Evolutionary conservation across 2,797 vertebrate genomes (phyloP).

Genomic region (Sebastes reedi): DNA sequence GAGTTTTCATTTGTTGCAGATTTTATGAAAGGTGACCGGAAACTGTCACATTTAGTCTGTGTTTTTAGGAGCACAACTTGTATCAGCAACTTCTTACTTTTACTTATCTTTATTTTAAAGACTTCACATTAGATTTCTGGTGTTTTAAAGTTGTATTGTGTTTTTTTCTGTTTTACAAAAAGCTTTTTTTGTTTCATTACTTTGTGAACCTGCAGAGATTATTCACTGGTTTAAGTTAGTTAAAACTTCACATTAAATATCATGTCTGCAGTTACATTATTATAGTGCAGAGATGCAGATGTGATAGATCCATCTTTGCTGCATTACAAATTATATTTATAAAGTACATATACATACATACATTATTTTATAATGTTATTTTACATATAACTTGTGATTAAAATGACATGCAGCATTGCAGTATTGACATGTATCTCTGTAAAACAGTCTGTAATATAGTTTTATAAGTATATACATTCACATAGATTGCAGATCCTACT

Average conservation of each 20-base stretch:
- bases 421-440: neutral
- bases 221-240: neutral
- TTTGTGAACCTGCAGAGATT: neutral
- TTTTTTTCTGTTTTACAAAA: neutral
- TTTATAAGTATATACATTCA: neutral
- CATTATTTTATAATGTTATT: neutral
- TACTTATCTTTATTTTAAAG: neutral
- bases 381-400: neutral
- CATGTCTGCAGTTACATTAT: neutral
- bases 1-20: constrained; percentile 18
- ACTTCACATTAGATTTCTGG: neutral
- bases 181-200: neutral
- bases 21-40: neutral
- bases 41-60: neutral
- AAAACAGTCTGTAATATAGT: neutral
- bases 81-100: neutral
- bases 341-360: neutral
- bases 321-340: neutral
- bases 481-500: neutral
- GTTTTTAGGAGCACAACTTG: neutral
- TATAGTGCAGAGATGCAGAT: neutral
- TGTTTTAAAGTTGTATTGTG: neutral
- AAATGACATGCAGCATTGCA: neutral
- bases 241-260: neutral
- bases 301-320: neutral